Base-by-base conservation (phyloP, 2,888 invertebrate genomes). In the Magallana nippona region DNA sequence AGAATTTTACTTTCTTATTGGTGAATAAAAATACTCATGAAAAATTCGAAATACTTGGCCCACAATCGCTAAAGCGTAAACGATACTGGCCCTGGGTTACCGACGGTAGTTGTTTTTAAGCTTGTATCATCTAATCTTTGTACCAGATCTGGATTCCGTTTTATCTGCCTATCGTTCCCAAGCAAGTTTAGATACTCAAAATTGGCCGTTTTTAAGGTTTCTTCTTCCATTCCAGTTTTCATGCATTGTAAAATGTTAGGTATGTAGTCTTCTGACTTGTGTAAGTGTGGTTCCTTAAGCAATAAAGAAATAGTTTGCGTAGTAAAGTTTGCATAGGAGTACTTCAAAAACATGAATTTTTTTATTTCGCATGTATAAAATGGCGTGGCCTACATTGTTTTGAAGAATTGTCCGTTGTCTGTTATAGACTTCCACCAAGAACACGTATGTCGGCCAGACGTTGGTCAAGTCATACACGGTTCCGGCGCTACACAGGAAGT, bases 351-450 rank as follows among this genome's bases (percentile, higher is more conserved):
- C 44, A 44, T 5, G 44, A 44, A 8, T 44, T 44, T 44, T 44
- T 44, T 44, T 44, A 44, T 44, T 44, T 44, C 8, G 8, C 44
- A 44, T 44, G 44, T 44, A 5, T 0, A 44, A 44, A 5, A 8
- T 5, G 5, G 44, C 44, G 1, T 27, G 22, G 11, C 10, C 22
- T 63, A 63, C 63, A 22, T 22, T 10, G 19, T 10, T 63, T 27
- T 15, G 22, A 11, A 27, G 27, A 22, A 2, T 22, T 63, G 22
- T 63, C 13, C 15, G 11, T 22, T 63, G 63, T 32, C 27, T 63
- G 27, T 63, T 63, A 22, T 63, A 63, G 27, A 63, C 63, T 22
- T 63, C 63, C 63, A 63, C 63, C 22, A 63, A 22, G 3, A 63
- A 63, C 3, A 63, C 63, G 8, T 63, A 63, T 10, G 63, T 63